Base-by-base conservation (phyloP, 2,888 invertebrate species). In the Mylabris sibirica region DNA sequence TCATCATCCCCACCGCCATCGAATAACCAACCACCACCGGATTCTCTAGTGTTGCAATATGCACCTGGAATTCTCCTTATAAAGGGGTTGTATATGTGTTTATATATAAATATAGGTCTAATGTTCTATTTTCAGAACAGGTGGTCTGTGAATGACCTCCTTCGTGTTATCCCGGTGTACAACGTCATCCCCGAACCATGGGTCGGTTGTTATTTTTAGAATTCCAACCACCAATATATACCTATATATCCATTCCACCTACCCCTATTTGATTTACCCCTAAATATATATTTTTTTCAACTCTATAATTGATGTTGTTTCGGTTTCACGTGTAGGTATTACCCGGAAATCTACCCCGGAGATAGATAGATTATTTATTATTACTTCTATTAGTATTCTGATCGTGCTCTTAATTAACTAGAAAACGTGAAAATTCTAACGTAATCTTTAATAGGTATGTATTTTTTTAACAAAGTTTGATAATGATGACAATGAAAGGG, bases 141-240 rank as follows among this genome's bases (percentile, higher is more conserved):
- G 67, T 61, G 61, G 35, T 62, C 71, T 65, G 74, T 74, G 73
- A 75, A 75, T 60, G 74, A 75, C 74, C 75, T 71, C 72, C 64
- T 69, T 72, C 72, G 73, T 66, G 64, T 59, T 44, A 59, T 59
- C 70, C 64, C 70, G 70, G 57, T 9, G 14, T n/a, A 22, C 64
- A 64, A 49, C 66, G 66, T 63, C 60, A 69, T n/a, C 68, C 73
- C 69, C 70, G 70, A 68, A 59, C 62, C 60, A 61, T 64, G 66
- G 73, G 70, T 72, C 71, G 69, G 9, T 64, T 68, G 70, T 63
- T 63, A 57, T 59, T 34, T 38, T 53, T 63, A 66, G 68, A 68
- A 53, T 11, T 22, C 20, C 49, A 20, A 20, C 17, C 17, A 17
- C 9, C 20, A 1, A 17, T 17, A 9, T 14, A 9, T 20, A 49